Evolutionary conservation across 2,797 vertebrate species (phyloP).

Genomic region (Setipinna tenuifilis): DNA sequence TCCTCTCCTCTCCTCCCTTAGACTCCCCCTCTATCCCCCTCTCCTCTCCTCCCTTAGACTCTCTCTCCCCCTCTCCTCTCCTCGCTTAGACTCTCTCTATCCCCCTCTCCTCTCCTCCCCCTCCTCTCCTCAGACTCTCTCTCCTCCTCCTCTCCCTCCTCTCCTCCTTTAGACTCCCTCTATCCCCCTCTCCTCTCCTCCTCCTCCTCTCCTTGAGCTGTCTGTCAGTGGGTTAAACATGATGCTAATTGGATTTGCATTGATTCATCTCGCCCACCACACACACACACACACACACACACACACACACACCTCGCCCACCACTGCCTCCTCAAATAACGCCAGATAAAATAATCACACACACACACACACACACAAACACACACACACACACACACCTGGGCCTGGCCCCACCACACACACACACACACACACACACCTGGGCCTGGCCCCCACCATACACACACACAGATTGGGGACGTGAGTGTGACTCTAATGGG

Average conservation of each 20-base stretch:
- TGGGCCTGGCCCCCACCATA: neutral
- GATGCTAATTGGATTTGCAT: slow-evolving; percentile 96
- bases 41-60: neutral
- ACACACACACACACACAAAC: slow-evolving; percentile 3
- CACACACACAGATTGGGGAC: no score
- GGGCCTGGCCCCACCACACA: neutral
- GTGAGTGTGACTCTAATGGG: no score
- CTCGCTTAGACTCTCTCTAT: neutral
- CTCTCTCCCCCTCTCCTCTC: neutral
- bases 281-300: no score
- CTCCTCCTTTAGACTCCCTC: neutral
- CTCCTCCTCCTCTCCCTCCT: neutral
- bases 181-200: neutral
- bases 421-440: slow-evolving; percentile 10
- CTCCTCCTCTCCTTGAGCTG: slow-evolving; percentile 88
- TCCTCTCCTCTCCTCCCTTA: neutral
- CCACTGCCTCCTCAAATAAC: slow-evolving; percentile 93
- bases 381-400: neutral
- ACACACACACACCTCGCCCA: slow-evolving; percentile 73
- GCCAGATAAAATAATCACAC: slow-evolving; percentile 91
- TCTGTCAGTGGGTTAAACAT: slow-evolving; percentile 96
- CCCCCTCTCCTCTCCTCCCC: neutral
- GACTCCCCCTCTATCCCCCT: neutral
- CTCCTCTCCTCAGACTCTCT: neutral
- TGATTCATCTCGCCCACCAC: slow-evolving; percentile 78